Conservation (phyloP, 2,797 vertebrate species). For the Emys orbicularis region DNA sequence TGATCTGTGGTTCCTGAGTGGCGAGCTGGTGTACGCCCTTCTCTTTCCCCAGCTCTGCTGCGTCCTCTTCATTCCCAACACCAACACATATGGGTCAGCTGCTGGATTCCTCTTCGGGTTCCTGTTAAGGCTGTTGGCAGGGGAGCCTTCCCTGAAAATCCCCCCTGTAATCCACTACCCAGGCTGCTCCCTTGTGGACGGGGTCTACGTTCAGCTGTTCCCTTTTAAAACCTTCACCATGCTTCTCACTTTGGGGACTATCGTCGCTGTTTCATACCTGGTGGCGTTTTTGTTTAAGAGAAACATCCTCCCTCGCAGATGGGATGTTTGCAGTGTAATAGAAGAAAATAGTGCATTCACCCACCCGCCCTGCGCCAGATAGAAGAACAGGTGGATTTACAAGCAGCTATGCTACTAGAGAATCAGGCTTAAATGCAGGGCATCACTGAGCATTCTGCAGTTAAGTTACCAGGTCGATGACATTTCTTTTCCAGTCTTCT, state of each 20-base stretch:
- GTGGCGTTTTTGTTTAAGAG: constrained; percentile 80
- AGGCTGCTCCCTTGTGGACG: constrained; percentile 68
- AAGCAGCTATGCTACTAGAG: neutral
- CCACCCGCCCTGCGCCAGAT: neutral
- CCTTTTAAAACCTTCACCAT: constrained; percentile 86
- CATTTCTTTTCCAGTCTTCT: neutral
- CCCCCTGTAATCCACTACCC: constrained; percentile 80
- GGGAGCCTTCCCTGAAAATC: constrained; percentile 76
- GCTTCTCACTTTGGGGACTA: constrained; percentile 77
- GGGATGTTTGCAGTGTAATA: constrained; percentile 82
- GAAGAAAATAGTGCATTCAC: rapidly evolving
- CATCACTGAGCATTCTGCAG: rapidly evolving
- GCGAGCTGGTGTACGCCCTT: constrained; percentile 87
- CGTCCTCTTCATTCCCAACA: constrained; percentile 82
- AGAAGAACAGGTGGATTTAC: neutral
- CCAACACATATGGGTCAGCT: constrained; percentile 83
- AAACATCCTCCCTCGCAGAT: constrained; percentile 78
- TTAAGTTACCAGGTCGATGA: neutral
- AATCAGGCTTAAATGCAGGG: neutral
- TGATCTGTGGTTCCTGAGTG: constrained; percentile 86
- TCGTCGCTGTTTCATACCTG: constrained; percentile 79
- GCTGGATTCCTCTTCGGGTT: constrained; percentile 78
- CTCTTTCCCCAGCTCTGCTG: constrained; percentile 89
- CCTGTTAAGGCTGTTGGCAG: constrained; percentile 78
- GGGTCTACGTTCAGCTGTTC: constrained; percentile 81